Evolutionary conservation across 2,113 vertebrate species (phyloP).

Genomic region (Platichthys stellatus): DNA sequence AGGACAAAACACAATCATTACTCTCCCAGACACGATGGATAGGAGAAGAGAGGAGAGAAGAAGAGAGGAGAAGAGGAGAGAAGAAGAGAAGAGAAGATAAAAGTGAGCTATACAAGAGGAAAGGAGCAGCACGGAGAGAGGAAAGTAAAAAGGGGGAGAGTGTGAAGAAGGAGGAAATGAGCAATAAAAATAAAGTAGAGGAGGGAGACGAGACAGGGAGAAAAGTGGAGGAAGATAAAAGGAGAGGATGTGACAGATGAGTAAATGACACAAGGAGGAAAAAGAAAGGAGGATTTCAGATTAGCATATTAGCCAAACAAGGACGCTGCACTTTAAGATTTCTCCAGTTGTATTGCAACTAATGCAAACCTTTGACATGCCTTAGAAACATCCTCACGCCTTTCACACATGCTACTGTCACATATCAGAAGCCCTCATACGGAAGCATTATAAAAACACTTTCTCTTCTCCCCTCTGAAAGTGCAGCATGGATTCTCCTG

Average conservation of each 20-base stretch:
- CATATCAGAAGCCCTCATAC: neutral
- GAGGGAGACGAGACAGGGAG: neutral
- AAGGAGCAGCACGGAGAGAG: neutral
- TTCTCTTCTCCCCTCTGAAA: neutral
- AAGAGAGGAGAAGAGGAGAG: neutral
- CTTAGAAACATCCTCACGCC: neutral
- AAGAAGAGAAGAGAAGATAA: constrained; percentile 16
- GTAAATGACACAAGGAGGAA: constrained; percentile 21
- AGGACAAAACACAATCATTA: constrained; percentile 77
- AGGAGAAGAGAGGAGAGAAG: constrained; percentile 9
- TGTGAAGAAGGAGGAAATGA: neutral
- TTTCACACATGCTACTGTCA: neutral
- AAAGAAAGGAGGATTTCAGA: constrained; percentile 5
- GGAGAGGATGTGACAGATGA: constrained; percentile 29
- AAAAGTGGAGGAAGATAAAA: constrained; percentile 15
- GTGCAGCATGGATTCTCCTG: no score
- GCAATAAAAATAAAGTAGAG: constrained; percentile 20
- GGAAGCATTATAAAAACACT: neutral
- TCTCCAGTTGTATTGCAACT: neutral
- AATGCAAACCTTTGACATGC: neutral
- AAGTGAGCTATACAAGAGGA: neutral
- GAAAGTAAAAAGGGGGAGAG: neutral
- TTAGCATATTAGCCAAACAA: constrained; percentile 20
- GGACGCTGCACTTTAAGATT: neutral
- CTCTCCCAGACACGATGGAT: constrained; percentile 66